These are phyloP conservation scores for Clistopyga incitator DNA, from an alignment of 2,888 invertebrate species.

Conservation along the genomic window DNA sequence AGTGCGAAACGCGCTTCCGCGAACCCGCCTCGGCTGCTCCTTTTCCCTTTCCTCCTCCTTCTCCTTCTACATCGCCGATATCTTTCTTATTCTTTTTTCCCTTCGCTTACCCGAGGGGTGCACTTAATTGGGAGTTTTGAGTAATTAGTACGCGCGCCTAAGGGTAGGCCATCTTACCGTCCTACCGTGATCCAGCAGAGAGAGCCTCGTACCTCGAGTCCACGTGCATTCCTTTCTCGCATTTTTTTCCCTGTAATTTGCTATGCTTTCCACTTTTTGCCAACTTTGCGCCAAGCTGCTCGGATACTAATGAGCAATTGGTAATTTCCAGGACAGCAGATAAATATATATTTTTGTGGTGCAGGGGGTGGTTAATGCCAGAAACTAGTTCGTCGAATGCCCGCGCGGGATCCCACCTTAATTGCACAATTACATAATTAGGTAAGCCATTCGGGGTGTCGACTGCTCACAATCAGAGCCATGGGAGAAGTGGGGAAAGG, in stretches of 20 bases:
- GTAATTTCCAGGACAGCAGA: conserved; percentile 73
- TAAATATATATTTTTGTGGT: neutral
- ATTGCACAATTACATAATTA: conserved; percentile 75
- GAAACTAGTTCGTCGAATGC: conserved; percentile 48
- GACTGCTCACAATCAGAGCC: conserved; percentile 5
- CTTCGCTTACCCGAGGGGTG: conserved; percentile 70
- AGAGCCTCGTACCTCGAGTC: neutral
- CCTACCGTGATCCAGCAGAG: no score
- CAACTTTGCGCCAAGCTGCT: neutral
- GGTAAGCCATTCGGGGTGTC: conserved; percentile 28
- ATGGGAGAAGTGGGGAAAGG: neutral
- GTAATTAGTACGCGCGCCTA: conserved; percentile 75
- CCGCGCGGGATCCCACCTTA: conserved; percentile 66
- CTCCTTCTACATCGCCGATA: conserved; percentile 2
- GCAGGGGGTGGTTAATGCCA: neutral
- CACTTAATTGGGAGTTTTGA: conserved; percentile 78
- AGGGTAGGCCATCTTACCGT: conserved; percentile 8
- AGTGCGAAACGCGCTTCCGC: conserved; percentile 80
- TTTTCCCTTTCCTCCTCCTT: conserved; percentile 62
- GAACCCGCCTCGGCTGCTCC: conserved; percentile 68
- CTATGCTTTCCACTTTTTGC: neutral
- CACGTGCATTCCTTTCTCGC: neutral
- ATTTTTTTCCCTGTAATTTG: neutral
- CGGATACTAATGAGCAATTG: conserved; percentile 75
- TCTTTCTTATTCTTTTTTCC: conserved; percentile 27